Evolutionary conservation across 2,113 vertebrate genomes (phyloP).

Genomic region (Phainopepla nitens): DNA sequence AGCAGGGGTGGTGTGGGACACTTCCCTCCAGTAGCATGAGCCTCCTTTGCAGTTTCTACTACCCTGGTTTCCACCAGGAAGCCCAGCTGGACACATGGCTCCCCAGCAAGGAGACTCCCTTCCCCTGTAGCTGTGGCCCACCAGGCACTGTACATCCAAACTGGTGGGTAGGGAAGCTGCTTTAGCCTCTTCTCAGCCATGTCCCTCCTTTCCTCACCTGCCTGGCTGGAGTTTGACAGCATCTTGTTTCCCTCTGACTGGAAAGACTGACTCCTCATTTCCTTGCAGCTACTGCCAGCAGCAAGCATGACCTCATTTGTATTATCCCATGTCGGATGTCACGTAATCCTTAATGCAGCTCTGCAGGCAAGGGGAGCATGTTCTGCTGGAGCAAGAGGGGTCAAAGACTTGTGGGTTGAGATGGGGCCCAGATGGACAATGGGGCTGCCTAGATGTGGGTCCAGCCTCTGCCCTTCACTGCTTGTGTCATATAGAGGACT

Average conservation of each 20-base stretch:
- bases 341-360: not conserved
- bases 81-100: not conserved
- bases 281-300: not conserved
- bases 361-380: not conserved
- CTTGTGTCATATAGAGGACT: not conserved
- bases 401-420: not conserved
- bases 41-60: not conserved
- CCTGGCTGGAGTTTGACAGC: not conserved
- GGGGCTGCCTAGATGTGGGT: not conserved
- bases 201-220: not conserved
- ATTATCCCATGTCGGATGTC: not conserved
- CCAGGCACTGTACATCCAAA: not conserved
- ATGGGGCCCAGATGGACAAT: fast-evolving
- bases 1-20: not conserved
- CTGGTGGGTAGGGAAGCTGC: not conserved
- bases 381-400: not conserved
- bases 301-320: not conserved
- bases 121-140: not conserved
- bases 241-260: not conserved
- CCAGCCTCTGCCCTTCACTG: not conserved
- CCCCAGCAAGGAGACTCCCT: not conserved
- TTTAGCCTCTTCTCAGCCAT: fast-evolving
- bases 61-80: not conserved
- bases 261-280: not conserved
- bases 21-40: fast-evolving